Evolutionary conservation across 2,113 vertebrate genomes (phyloP), one percentile per base, ranked within the genome.

Genomic region (Phalacrocorax brasilianus): DNA sequence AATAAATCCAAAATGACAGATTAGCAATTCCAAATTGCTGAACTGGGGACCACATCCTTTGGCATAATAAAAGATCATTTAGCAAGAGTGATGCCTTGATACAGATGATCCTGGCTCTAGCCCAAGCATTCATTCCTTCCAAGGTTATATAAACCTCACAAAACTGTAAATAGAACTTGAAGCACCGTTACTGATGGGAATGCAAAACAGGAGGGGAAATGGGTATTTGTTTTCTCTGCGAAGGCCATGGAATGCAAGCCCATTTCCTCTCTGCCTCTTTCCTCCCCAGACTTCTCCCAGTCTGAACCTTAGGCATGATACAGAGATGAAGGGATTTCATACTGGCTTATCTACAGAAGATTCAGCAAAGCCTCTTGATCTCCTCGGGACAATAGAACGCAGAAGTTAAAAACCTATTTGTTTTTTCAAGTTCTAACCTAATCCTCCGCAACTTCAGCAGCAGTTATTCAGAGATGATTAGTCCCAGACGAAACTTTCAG

Each of bases 171-270:
- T 85, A 98, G 95, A 94, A 91, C 86, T 93, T 74, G 80, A 94
- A 96, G 94, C 92, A 92, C 84, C 65, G 23, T 84, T 91, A 61
- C 85, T 89, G 89, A 93, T 96, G 86, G 88, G 97, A 97, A 97
- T 91, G 91, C 73, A 93, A 89, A 95, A 93, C 74, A 92, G 89
- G 90, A 97, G 95, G 92, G 96, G 97, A 97, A 98, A 96, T 92
- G 76, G 82, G 35, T 97, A 96, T 97, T 98, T 97, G 95, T 97
- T 94, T 97, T 97, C 96, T 96, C 96, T 95, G 87, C 61, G n/a
- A 91, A 97, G 81, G 85, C 97, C 66, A 42, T 93, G 95, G 97
- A 97, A 97, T 97, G 95, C 79, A 89, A 95, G 53, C 85, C 97
- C 93, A 93, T 97, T 98, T 98, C 97, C 97, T 98, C 92, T 86